A percentile compares a stretch with the other conserved stretches of the same genome.
phyloP scores from a whole-genome alignment of 2,113 vertebrate species.

The Hiodon alosoides region DNA sequence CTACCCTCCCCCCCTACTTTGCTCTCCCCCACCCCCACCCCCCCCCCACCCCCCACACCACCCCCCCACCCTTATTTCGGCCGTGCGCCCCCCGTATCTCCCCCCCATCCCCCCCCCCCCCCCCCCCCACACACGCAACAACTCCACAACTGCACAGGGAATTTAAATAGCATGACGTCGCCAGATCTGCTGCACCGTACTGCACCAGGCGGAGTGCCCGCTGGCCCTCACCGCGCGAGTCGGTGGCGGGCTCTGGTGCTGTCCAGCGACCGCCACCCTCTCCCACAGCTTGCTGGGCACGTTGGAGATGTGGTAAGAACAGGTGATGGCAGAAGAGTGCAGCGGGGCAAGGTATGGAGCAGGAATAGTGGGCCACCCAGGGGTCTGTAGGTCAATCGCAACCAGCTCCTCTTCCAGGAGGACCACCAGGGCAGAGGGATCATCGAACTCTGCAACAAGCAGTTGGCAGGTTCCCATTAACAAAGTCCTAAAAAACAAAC shows the following conservation, averaged over 20 bases:
- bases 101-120: too few species aligned
- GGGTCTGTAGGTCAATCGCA: constrained; percentile 79
- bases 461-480: background rate
- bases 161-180: too few species aligned
- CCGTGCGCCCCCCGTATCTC: too few species aligned
- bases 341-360: constrained; percentile 88
- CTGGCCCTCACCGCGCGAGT: constrained; percentile 63
- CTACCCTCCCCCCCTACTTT: too few species aligned
- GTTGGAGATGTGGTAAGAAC: constrained; percentile 85
- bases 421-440: constrained; percentile 83
- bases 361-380: constrained; percentile 82
- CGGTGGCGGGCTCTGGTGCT: constrained; percentile 72
- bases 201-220: too few species aligned
- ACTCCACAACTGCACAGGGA: too few species aligned
- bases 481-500: background rate
- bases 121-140: background rate
- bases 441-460: constrained; percentile 72
- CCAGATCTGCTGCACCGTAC: too few species aligned
- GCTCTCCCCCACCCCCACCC: too few species aligned
- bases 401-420: constrained; percentile 94
- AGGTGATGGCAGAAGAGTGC: constrained; percentile 94
- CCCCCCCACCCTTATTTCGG: too few species aligned
- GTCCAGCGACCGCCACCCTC: constrained; percentile 73
- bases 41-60: too few species aligned
- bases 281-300: constrained; percentile 93